Base-by-base conservation (phyloP, 2,797 vertebrate genomes). In the Danionella dracula region DNA sequence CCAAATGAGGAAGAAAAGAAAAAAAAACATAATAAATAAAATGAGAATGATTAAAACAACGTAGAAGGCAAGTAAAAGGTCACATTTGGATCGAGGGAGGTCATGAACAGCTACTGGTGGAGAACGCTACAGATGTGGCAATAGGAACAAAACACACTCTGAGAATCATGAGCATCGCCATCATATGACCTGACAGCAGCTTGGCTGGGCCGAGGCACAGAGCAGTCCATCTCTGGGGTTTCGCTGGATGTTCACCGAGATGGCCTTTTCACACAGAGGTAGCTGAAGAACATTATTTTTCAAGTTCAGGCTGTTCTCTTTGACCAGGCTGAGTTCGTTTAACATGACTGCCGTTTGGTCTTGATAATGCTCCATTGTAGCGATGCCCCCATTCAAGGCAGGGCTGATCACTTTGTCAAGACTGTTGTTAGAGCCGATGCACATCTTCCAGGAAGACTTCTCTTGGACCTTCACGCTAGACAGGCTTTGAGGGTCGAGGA, bases 221-320 rank as follows among this genome's bases (percentile, higher is more conserved):
- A 99, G 90, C 78, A 97, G 90, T 56, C 91, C 92, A 23, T 97
- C 96, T 81, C 93, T 89, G 27, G 93, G 86, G 83, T 85, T 76
- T 75, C 89, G 93, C 87, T 94, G 93, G 87, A 99, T 97, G 87
- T 97, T 99, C 78, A 99, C 94, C 54, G 94, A 96, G 89, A 99
- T 94, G 60, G 92, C 97, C 88, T 96, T 98, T 87, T 99, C 96
- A 48, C 94, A 99, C 80, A 99, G 96, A 93, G 96, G 96, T 92
- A 99, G 95, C 91, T 98, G 95, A 62, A 99, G 90, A 78, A 97
- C 85, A 55, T 85, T 90, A 42, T 90, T 94, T 81, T 92, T 95
- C 86, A 97, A 89, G 80, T 90, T 91, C 87, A 91, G 87, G 81
- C 80, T 90, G 66, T 86, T 91, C 78, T 82, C 76, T 83, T 92